These are phyloP conservation scores for Ladona fulva DNA, from an alignment of 1,140 invertebrate species.

Conservation along the genomic window DNA sequence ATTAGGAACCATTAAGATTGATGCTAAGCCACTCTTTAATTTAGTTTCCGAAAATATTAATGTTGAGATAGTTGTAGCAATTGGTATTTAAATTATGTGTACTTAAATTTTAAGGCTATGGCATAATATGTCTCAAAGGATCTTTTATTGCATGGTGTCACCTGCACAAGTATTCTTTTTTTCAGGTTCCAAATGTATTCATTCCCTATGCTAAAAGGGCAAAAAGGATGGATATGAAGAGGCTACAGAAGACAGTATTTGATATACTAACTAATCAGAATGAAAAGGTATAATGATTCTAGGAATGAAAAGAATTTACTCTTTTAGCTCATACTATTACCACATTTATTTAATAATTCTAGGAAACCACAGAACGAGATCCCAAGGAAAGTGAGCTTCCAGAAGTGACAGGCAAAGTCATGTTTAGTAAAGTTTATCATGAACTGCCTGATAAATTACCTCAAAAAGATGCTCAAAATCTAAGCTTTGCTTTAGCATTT, in stretches of 20 bases:
- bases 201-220: slow-evolving; percentile 65
- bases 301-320: no score
- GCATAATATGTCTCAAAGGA: no score
- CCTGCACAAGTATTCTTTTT: background rate
- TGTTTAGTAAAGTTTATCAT: slow-evolving; percentile 47
- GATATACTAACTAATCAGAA: slow-evolving; percentile 38
- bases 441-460: slow-evolving; percentile 48
- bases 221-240: slow-evolving; percentile 71
- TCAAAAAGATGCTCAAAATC: slow-evolving; percentile 51
- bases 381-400: slow-evolving; percentile 23
- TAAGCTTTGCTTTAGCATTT: slow-evolving; percentile 65
- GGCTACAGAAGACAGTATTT: slow-evolving; percentile 58
- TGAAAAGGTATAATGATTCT: slow-evolving; percentile 1
- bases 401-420: background rate
- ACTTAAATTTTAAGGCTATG: no score
- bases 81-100: no score
- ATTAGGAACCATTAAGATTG: no score
- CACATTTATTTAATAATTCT: no score
- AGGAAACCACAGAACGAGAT: no score
- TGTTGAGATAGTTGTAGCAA: no score
- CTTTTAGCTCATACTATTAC: no score
- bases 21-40: no score
- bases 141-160: no score
- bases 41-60: no score
- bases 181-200: slow-evolving; percentile 52